Conservation (phyloP, 2,113 vertebrate genomes). For the Genyomyrus donnyi region DNA sequence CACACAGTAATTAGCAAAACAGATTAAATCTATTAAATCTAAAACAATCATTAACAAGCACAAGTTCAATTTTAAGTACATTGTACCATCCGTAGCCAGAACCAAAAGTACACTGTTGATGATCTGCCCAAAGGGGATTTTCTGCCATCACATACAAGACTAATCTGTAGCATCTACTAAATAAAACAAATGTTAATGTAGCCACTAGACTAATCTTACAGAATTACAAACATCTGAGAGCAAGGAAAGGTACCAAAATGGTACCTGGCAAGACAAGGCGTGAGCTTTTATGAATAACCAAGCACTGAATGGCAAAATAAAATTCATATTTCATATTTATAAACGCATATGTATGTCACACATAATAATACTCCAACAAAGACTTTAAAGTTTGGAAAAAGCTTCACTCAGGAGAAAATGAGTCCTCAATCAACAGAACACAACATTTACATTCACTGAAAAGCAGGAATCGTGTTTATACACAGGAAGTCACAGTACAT, state of each 20-base stretch:
- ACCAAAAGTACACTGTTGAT: background rate
- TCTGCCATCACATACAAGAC: background rate
- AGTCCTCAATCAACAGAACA: background rate
- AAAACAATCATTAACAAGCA: background rate
- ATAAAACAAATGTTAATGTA: background rate
- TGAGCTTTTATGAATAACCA: background rate
- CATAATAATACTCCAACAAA: background rate
- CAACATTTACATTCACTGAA: background rate
- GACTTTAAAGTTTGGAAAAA: background rate
- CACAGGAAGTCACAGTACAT: background rate
- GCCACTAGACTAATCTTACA: background rate
- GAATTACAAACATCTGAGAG: background rate
- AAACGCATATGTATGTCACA: background rate
- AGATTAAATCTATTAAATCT: background rate
- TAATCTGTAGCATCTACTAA: background rate
- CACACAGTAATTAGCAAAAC: background rate
- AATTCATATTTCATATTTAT: background rate
- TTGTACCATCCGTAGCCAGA: constrained; percentile 18
- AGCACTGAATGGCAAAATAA: background rate
- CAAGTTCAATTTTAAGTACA: background rate
- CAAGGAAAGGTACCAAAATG: background rate
- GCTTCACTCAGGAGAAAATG: background rate
- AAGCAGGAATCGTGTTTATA: background rate
- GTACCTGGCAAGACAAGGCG: too few species aligned
- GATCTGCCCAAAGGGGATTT: background rate